phyloP scores from a whole-genome alignment of 37 sponge, comb jelly and placozoan species.

The Aphrocallistes beatrix region DNA sequence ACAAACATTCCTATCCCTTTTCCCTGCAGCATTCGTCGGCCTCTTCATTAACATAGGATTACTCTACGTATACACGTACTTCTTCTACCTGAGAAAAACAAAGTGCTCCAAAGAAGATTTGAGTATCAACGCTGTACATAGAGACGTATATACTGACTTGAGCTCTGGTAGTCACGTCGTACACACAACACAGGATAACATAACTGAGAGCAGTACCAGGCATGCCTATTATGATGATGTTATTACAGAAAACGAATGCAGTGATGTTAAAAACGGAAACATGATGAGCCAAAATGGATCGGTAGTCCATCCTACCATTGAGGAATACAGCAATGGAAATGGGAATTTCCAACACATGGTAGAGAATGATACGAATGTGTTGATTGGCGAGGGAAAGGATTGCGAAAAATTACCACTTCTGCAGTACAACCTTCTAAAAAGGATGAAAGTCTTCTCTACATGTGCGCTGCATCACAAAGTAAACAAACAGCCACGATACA shows the following conservation, averaged over 20 bases:
- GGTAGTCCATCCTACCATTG: too few species aligned
- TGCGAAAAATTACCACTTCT: neutral
- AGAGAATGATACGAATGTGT: too few species aligned
- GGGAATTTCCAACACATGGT: too few species aligned
- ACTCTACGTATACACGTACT: constrained; percentile 35
- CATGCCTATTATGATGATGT: too few species aligned
- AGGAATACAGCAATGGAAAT: too few species aligned
- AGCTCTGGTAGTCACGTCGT: neutral
- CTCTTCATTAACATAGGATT: constrained; percentile 25
- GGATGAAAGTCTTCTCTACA: too few species aligned
- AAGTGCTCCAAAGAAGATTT: neutral
- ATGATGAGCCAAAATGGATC: too few species aligned
- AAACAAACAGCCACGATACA: too few species aligned
- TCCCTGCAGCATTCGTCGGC: constrained; percentile 60
- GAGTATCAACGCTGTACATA: neutral
- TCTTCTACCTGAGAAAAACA: neutral
- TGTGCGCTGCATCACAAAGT: too few species aligned
- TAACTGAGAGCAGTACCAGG: neutral
- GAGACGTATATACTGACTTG: neutral
- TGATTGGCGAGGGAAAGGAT: too few species aligned
- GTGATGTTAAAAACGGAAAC: too few species aligned
- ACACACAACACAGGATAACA: neutral
- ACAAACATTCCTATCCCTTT: constrained; percentile 46
- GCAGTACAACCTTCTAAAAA: neutral
- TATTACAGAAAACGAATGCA: too few species aligned